Evolutionary conservation across 2,888 invertebrate species (phyloP), one percentile per base, ranked within the genome.

Genomic region (Rhorus exstirpatorius): DNA sequence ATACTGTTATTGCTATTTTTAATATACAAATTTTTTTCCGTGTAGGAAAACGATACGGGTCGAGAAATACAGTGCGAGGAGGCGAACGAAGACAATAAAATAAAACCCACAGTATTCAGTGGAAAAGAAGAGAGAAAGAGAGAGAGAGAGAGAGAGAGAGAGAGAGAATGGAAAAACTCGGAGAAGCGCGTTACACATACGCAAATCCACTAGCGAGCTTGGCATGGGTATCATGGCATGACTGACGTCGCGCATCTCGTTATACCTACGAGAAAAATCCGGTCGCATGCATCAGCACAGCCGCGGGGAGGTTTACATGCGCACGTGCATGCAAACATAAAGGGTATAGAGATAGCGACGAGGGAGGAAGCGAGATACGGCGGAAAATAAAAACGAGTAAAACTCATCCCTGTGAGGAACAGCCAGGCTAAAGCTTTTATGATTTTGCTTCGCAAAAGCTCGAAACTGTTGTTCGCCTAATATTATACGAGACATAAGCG

Each of bases 191-290:
- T 70, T 68, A 38, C 51, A n/a, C 19, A n/a, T n/a, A 26, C 41
- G 26, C 38, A 51, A 71, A 71, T 14, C 7, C 41, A 17, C 71
- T 58, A 46, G 71, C 76, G 31, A 71, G 65, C 55, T 80, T 63
- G 31, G 51, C 76, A 81, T 71, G 44, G 44, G 70, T 76, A 51
- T 41, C 24, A 35, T 71, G 44, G 58, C 81, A 51, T 71, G 65
- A 81, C 76, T 81, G 81, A 76, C 81, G 71, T 76, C 70, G 65
- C 76, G 60, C 71, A 81, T 81, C 76, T 81, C 65, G 76, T 76
- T 76, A 72, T 49, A 81, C 65, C 76, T 65, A 51, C 58, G 71
- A 81, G 76, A 67, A 81, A 81, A 81, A 81, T 81, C 76, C 65
- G 51, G 76, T 41, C 58, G 81, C 76, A 81, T 81, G 76, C 65